Base-by-base conservation (phyloP, 2,113 vertebrate species). In the Rhombomys opimus region DNA sequence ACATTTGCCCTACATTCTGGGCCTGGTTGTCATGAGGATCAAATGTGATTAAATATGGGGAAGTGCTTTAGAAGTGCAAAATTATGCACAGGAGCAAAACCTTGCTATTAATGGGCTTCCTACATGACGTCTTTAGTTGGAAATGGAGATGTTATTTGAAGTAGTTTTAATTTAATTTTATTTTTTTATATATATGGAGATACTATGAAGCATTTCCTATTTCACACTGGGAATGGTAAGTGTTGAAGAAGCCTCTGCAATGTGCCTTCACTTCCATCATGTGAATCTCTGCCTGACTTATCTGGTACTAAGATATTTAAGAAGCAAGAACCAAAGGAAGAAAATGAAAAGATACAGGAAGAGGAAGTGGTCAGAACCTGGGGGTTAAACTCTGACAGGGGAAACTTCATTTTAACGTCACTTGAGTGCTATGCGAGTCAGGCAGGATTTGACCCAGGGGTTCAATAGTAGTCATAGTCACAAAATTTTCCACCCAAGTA, bases 1-100 rank as follows among this genome's bases (percentile, higher is more conserved):
- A 97, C 89, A 97, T 95, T 95, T 97, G 96, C 94, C 95, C 93
- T 97, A 97, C 94, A 96, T 98, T 97, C 96, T 92, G 70, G 87
- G 57, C 80, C 89, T 52, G 77, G 82, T 94, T 97, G 92, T 96
- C 97, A 96, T 92, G 92, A 98, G 92, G 94, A 95, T 96, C 95
- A 97, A 97, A 95, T 96, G 91, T 77, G 77, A 97, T 96, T 96
- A 97, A 96, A 97, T 95, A 96, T 46, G 82, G 86, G 93, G 78
- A 96, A 97, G 93, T 89, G 89, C 46, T 97, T 97, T 96, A 91
- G 96, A 97, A 95, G 77, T 96, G 95, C 54, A 97, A 98, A 97
- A 96, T 96, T 97, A 97, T 98, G 65, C 94, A 95, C 86, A 92
- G 95, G 94, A 96, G 91, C 82, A 95, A 95, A 97, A 46, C 68